Evolutionary conservation across 2,113 vertebrate genomes (phyloP).

Genomic region (Pluvialis apricaria): DNA sequence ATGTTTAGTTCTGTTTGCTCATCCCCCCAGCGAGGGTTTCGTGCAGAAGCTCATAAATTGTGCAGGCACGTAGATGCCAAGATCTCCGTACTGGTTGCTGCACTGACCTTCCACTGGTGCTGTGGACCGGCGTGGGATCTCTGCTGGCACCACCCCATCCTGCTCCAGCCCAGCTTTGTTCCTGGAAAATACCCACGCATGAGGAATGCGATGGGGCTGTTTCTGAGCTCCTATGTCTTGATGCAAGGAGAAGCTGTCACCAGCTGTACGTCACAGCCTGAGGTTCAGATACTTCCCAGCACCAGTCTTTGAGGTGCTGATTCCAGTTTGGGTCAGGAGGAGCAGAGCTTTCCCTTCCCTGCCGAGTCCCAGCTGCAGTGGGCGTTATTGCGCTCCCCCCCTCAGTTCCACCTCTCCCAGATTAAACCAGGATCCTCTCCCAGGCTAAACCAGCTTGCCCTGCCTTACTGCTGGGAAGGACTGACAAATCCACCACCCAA

Average conservation of each 20-base stretch:
- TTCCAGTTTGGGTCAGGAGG: fast-evolving
- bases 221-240: background rate
- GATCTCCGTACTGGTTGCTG: background rate
- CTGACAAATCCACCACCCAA: background rate
- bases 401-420: background rate
- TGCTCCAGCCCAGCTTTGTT: background rate
- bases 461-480: background rate
- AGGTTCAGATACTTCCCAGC: background rate
- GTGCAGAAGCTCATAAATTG: background rate
- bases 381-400: background rate
- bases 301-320: background rate
- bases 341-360: background rate
- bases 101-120: background rate
- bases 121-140: background rate
- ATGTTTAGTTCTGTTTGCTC: conserved; percentile 34
- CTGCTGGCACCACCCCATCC: background rate
- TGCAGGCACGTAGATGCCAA: background rate
- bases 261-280: background rate
- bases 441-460: background rate
- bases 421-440: background rate
- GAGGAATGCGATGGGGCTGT: background rate
- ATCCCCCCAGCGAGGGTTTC: background rate
- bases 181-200: background rate
- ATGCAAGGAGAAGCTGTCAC: background rate
- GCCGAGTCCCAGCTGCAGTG: background rate